Evolutionary conservation across 2,113 vertebrate genomes (phyloP), one percentile per base, ranked within the genome.

Genomic region (Syngnathoides biaculeatus): DNA sequence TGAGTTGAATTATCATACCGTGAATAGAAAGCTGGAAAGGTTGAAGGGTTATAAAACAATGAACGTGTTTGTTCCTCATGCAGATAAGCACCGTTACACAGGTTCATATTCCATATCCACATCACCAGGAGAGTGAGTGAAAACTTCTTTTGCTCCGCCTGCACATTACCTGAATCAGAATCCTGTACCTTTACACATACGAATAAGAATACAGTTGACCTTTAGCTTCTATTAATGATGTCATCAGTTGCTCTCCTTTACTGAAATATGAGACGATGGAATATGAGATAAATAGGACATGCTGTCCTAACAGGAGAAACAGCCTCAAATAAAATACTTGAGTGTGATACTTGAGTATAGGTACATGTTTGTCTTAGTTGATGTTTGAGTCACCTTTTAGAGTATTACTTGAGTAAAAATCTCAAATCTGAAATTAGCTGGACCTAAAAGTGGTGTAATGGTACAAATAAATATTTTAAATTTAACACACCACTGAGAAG

Each of bases 61-160:
- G 22, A 43, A 52, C 24, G 62, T 42, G 19, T 15, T 62, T 60
- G 24, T 58, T 65, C 40, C 52, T 67, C 42, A 26, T 30, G 55
- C 5, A 75, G 69, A 78, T 70, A 65, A 75, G 58, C 52, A 20
- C 39, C 58, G 52, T 65, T 74, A n/a, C 40, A n/a, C 53, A 39
- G 40, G 58, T 53, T 68, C 65, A 75, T 71, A 66, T 65, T 75
- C 55, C 67, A 73, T 61, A 35, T 62, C 59, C 58, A 70, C 60
- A 22, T 78, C 67, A 68, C 55, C 64, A 52, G 24, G 57, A 64
- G 20, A 0, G 2, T 67, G 58, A 67, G 43, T 59, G 55, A 64
- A 66, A 40, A 58, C 52, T 68, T 47, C 39, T 30, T 48, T 20
- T 60, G 64, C 24, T 70, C 63, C 27, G 38, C 64, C 47, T 55